Base-by-base conservation (phyloP, 2,888 invertebrate species). In the Bellardia bayeri region DNA sequence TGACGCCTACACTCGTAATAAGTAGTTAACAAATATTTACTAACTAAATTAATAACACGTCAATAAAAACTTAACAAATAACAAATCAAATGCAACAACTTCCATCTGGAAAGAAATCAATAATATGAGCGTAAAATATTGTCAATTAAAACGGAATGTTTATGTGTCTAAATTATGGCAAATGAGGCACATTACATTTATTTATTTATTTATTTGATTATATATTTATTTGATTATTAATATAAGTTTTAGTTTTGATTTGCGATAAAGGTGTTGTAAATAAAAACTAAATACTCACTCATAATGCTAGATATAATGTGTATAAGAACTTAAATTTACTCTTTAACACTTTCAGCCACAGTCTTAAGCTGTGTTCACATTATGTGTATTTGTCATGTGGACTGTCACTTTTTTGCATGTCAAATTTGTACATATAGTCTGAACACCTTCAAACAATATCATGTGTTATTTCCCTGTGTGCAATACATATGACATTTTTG, bases 1-100 rank as follows among this genome's bases (percentile, higher is more conserved):
- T 30, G 3, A n/a, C 9, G 16, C 42, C 23, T 14, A 74, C 56
- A 58, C 58, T 45, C 30, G 14, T 45, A n/a, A 33, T 13, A 79
- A 79, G 68, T 49, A 56, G 40, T 68, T 79, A n/a, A 68, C n/a
- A 79, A 79, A 68, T 68, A 68, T 79, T 69, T 49, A 14, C 14
- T 23, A 49, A 69, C 69, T 69, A 69, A 49, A 16, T 69, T 45
- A 49, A 80, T 61, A 49, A 49, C 49, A 37, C 66, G 66, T 68
- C 78, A 78, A 78, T 66, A 78, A 42, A 54, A 64, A 37, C 33
- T 49, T 2, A 45, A 45, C 13, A 13, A 63, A 14, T 37, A 63
- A 40, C 54, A 30, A 54, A 78, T 54, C 3, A 56, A 78, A 66
- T 37, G 8, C n/a, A 72, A 66, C 11, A 42, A 66, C 45, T 23